Base-by-base conservation (phyloP, 1,140 invertebrate genomes). In the Antheraea pernyi region DNA sequence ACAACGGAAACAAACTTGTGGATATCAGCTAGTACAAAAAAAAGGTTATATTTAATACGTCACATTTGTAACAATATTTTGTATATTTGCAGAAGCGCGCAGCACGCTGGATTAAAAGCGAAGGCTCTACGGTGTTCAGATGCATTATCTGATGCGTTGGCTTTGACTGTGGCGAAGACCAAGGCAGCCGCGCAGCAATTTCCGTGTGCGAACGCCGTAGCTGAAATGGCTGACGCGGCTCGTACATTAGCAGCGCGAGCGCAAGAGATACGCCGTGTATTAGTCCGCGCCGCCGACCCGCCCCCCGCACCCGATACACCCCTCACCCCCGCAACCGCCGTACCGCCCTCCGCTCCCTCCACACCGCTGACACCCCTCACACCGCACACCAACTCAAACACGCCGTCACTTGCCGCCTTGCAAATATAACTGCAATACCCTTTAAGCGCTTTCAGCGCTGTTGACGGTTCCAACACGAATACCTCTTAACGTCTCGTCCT, bases 171-270 rank as follows among this genome's bases (percentile, higher is more conserved):
- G 0, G 94, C 94, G 11, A 97, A 97, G 81, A 98, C 97, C 0
- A 98, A 98, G 91, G 95, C 95, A 74, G 98, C 98, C 1, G 98
- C 97, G 3, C 94, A 97, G 58, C 96, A 98, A 88, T 98, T 98
- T 84, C 98, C 98, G 0, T 97, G 96, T 79, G 97, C 98, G 0
- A 94, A 94, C 19, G 97, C 97, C 0, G 97, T 98, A 0, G 97
- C 98, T 76, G 97, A 97, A 73, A 99, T 99, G 98, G 97, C 98
- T 0, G 97, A 98, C 86, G 95, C 97, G 11, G 96, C 98, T 19
- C 74, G 83, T 19, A 76, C 75, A 9, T 67, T 91, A 18, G 83
- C 88, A 0, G 80, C 78, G 0, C 72, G 88, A 1, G 89, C 87
- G 4, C 81, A 83, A n/a, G 89, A 91, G 4, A 64, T 91, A 13